phyloP scores from a whole-genome alignment of 2,797 vertebrate species.

The Ibycter americanus region DNA sequence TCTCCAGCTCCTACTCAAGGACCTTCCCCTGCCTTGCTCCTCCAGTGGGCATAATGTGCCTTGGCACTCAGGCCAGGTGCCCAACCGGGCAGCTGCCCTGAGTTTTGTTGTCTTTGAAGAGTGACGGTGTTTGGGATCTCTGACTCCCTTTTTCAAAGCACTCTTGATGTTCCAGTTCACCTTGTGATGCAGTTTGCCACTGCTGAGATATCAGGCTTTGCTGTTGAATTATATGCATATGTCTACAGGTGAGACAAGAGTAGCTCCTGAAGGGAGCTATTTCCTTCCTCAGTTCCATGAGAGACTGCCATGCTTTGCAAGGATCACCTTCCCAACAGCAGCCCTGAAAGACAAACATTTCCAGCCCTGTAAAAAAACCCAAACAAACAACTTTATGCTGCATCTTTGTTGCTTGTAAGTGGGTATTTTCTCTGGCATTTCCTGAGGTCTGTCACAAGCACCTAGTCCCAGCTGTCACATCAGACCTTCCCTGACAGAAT shows the following conservation, averaged over 20 bases:
- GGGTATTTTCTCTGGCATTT: background rate
- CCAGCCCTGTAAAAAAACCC: accelerated
- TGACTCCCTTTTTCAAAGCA: background rate
- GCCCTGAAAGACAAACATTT: background rate
- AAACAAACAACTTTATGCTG: background rate
- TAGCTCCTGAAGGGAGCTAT: background rate
- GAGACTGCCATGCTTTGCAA: background rate
- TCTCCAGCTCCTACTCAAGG: background rate
- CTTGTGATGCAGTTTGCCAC: background rate
- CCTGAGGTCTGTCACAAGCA: background rate
- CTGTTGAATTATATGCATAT: background rate
- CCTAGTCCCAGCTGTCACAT: background rate
- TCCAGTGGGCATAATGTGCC: background rate
- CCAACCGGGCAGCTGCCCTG: background rate
- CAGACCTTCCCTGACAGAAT: background rate
- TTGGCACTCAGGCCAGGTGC: background rate
- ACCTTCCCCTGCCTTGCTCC: background rate
- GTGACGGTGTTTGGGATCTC: background rate
- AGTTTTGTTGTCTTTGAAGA: background rate
- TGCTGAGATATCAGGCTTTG: background rate
- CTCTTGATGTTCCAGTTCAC: background rate
- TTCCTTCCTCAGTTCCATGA: background rate
- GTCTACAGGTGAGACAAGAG: accelerated
- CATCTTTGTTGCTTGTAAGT: background rate
- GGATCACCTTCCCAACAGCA: background rate